phyloP scores from a whole-genome alignment of 2,888 invertebrate species.

The Apodemia duryi region DNA sequence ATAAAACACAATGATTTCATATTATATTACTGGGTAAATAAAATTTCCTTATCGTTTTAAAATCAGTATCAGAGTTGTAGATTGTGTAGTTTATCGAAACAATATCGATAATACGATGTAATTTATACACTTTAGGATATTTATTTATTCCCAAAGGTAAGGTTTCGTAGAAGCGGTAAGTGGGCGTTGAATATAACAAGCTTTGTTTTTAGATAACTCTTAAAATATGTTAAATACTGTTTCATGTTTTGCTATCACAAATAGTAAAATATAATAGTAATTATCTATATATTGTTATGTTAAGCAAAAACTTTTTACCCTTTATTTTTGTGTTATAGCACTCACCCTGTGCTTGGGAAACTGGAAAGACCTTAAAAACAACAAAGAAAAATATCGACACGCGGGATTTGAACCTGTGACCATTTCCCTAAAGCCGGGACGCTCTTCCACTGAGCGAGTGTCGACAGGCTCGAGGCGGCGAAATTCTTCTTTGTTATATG shows the following conservation, averaged over 20 bases:
- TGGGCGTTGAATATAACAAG: constrained; percentile 4
- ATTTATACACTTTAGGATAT: background rate
- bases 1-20: background rate
- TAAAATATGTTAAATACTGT: constrained; percentile 3
- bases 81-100: constrained; percentile 7
- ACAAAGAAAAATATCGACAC: no score
- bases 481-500: no score
- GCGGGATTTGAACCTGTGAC: no score
- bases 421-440: no score
- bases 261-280: background rate
- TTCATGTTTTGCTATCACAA: constrained; percentile 2
- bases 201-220: background rate
- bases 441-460: no score
- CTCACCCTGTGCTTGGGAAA: no score
- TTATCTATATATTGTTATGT: no score
- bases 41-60: background rate
- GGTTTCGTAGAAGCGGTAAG: background rate
- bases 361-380: no score
- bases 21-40: background rate
- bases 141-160: constrained; percentile 3
- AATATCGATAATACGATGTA: constrained; percentile 5
- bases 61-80: constrained; percentile 1
- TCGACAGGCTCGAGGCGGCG: no score
- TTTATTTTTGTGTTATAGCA: no score
- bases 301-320: no score